Evolutionary conservation across 2,113 vertebrate genomes (phyloP), one percentile per base, ranked within the genome.

Genomic region (Pedionomus torquatus): DNA sequence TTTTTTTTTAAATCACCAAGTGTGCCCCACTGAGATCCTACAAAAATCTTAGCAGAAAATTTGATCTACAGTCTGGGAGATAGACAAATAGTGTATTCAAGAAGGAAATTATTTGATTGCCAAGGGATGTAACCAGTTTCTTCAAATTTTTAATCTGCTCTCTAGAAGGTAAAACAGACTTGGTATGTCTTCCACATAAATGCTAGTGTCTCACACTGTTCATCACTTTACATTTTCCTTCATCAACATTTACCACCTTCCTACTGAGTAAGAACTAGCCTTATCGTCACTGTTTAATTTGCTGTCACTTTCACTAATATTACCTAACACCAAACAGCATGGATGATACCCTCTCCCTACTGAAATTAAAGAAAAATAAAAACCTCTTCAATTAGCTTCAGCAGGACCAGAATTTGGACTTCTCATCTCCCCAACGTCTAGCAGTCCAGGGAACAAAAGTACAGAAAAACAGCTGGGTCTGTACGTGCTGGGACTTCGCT

Each of bases 51-150:
- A 69, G 49, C 7, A 91, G 82, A 58, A 85, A 85, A 90, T 74
- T 3, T 77, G n/a, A 90, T 69, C 71, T 63, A 58, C 2, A 2
- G 26, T 26, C 69, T 69, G 41, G 20, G 23, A 75, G 44, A 83
- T 31, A 83, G 75, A 77, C 37, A 94, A 87, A 87, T 3, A 90
- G 71, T 13, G 26, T 70, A 86, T 63, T 87, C 28, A 74, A 83
- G 46, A 92, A 88, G 33, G 37, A 92, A 93, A 93, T 43, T 43
- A 86, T 74, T 96, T 90, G 57, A 74, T 80, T 91, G 41, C 52
- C 68, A 90, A 57, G 74, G n/a, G 24, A 91, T 30, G 14, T 31
- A 87, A 52, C n/a, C n/a, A 49, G 44, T 74, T 88, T 86, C 54
- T 70, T 77, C 54, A 83, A 37, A 74, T 55, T 90, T 91, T 96